These are phyloP conservation scores for Monochamus saltuarius DNA, from an alignment of 1,140 invertebrate genomes.

Conservation along the genomic window DNA sequence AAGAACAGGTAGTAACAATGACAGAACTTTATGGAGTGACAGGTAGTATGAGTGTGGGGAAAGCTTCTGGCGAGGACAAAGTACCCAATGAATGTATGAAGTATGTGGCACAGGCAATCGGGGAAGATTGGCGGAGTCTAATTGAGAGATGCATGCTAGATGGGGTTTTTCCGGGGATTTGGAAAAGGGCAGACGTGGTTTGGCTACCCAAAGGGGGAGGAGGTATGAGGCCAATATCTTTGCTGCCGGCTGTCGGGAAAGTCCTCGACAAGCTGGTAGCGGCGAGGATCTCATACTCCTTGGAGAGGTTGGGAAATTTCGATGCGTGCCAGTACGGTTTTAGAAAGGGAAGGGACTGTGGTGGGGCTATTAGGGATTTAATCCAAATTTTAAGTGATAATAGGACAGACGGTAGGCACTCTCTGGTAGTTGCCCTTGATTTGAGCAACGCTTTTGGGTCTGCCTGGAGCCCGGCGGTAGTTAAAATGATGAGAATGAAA, in stretches of 20 bases:
- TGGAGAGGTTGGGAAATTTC: background rate
- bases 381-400: background rate
- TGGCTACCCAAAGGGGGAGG: conserved; percentile 5
- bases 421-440: conserved; percentile 17
- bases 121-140: too few relatives aligned
- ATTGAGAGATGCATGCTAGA: background rate
- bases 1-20: too few relatives aligned
- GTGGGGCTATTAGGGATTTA: conserved; percentile 12
- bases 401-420: conserved; percentile 8
- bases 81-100: too few relatives aligned
- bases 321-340: conserved; percentile 19
- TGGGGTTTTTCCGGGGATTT: background rate
- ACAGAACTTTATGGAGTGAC: too few relatives aligned
- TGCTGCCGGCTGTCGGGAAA: conserved; percentile 4
- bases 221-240: background rate
- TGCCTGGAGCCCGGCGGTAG: conserved; percentile 8
- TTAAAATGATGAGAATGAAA: background rate
- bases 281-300: background rate
- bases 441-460: conserved; percentile 27
- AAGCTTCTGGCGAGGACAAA: too few relatives aligned
- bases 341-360: conserved; percentile 15
- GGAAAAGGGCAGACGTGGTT: conserved; percentile 1
- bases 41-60: too few relatives aligned
- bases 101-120: too few relatives aligned
- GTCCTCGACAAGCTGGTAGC: background rate